Evolutionary conservation across 2,888 invertebrate genomes (phyloP).

Genomic region (Lasioglossum pauxillum): DNA sequence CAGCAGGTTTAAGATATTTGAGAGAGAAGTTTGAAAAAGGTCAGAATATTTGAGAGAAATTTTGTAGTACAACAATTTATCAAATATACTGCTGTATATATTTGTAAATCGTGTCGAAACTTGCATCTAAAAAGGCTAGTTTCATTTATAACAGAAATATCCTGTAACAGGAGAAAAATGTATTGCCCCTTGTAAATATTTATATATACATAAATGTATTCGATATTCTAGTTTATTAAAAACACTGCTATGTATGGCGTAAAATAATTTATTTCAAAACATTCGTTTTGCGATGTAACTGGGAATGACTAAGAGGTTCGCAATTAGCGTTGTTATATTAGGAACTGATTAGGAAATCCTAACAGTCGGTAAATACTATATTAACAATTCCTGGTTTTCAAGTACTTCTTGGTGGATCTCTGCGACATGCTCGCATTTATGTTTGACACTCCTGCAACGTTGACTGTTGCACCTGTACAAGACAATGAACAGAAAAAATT

Average conservation of each 20-base stretch:
- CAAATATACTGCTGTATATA: conserved; percentile 28
- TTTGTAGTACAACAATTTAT: conserved; percentile 6
- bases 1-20: conserved; percentile 78
- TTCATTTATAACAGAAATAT: background rate
- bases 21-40: conserved; percentile 78
- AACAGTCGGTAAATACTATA: background rate
- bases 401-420: background rate
- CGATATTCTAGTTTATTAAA: background rate
- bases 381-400: background rate
- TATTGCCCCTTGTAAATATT: background rate
- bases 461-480: conserved; percentile 1
- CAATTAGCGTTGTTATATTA: background rate
- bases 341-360: conserved; percentile 1
- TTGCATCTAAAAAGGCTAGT: background rate
- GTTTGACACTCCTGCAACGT: background rate
- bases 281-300: background rate
- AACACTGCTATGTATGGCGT: background rate
- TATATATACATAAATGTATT: conserved; percentile 1
- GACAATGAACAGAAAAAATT: conserved; percentile 3
- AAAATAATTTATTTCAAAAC: background rate
- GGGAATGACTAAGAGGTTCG: background rate
- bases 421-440: background rate
- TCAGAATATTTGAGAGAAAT: conserved; percentile 43
- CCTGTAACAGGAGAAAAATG: background rate
- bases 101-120: conserved; percentile 41